phyloP scores from a whole-genome alignment of 2,797 vertebrate species.

The Protonibea diacanthus region DNA sequence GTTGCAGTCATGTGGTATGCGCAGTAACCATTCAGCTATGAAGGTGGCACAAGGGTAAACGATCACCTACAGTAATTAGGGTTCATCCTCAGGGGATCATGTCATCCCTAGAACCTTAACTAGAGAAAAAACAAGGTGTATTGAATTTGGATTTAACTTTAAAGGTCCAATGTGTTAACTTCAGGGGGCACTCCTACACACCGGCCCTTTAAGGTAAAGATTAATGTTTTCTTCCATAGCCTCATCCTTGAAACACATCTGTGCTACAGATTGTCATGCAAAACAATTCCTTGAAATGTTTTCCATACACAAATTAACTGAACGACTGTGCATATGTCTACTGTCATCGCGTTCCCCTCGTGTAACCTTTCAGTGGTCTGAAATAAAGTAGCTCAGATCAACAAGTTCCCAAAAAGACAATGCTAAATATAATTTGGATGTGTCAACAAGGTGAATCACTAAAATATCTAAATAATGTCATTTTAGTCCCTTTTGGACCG shows the following conservation, averaged over 20 bases:
- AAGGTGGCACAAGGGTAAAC: not conserved
- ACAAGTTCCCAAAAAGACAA: not conserved
- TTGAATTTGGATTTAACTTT: too few relatives aligned
- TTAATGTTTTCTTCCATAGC: too few relatives aligned
- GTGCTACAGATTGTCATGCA: not conserved
- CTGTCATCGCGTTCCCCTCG: not conserved
- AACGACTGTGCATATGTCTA: too few relatives aligned
- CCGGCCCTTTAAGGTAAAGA: too few relatives aligned
- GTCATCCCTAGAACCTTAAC: not conserved
- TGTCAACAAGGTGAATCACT: not conserved
- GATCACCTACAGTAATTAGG: not conserved
- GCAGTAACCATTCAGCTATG: too few relatives aligned
- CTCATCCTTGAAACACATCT: not conserved
- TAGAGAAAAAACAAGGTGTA: too few relatives aligned
- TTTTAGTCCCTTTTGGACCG: not conserved
- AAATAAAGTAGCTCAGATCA: not conserved
- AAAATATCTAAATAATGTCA: not conserved
- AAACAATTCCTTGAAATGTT: conserved; percentile 1
- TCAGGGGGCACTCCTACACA: too few relatives aligned
- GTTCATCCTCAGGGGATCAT: not conserved
- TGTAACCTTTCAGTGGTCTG: not conserved
- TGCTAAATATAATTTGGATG: not conserved
- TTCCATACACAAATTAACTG: conserved; percentile 7
- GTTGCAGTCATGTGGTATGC: too few relatives aligned
- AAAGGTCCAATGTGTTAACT: too few relatives aligned